These are phyloP conservation scores for Rallus limicola DNA, from an alignment of 2,113 vertebrate genomes.

Conservation along the genomic window DNA sequence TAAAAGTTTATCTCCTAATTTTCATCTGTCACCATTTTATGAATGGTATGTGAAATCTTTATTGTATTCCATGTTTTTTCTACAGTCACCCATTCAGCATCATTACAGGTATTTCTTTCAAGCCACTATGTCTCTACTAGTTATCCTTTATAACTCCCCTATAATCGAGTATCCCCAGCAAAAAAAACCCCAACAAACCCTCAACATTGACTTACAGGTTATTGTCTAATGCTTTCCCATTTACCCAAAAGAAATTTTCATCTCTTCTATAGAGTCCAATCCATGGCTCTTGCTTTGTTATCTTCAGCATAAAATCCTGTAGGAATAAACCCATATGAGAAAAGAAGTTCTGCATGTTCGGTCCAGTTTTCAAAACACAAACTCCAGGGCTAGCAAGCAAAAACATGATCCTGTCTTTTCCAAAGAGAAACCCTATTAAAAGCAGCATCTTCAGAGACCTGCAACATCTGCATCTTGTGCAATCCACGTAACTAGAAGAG, in stretches of 20 bases:
- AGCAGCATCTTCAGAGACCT: not conserved
- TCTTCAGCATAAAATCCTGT: constrained; percentile 53
- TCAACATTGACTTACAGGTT: constrained; percentile 21
- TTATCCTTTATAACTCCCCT: not conserved
- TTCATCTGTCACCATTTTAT: not conserved
- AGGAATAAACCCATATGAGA: not conserved
- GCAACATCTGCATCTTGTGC: not conserved
- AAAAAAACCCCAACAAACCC: not conserved
- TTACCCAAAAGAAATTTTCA: constrained; percentile 49
- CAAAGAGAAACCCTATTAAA: not conserved
- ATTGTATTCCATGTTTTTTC: not conserved
- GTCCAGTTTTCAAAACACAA: not conserved
- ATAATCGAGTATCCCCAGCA: not conserved
- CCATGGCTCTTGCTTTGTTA: constrained; percentile 62
- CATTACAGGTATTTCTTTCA: not conserved
- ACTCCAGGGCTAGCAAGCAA: not conserved
- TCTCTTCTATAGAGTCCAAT: constrained; percentile 43
- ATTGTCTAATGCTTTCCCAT: constrained; percentile 29
- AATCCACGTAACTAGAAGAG: not conserved
- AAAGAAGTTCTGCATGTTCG: not conserved
- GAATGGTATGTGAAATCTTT: not conserved
- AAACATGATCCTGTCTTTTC: not conserved
- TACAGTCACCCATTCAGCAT: not conserved
- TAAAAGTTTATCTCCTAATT: not conserved
- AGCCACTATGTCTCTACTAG: not conserved